Conservation (phyloP, 2,113 vertebrate species). For the Peromyscus polionotus region DNA sequence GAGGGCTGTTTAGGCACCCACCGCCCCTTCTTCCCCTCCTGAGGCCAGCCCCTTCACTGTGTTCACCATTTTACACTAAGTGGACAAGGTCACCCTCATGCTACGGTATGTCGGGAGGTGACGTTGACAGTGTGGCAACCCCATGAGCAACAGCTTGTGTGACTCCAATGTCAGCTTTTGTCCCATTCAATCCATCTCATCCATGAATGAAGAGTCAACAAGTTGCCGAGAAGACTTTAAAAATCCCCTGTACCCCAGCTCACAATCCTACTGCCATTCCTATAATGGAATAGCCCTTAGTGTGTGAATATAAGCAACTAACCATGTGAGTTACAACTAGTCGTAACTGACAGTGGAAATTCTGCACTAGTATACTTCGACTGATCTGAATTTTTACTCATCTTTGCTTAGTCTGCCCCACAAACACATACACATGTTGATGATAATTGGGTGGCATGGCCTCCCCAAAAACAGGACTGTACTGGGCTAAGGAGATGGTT, state of each 20-base stretch:
- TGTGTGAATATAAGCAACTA: neutral
- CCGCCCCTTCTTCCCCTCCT: neutral
- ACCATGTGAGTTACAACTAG: neutral
- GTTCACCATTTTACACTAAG: rapidly evolving
- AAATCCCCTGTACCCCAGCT: neutral
- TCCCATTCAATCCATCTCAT: neutral
- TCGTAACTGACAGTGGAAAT: rapidly evolving
- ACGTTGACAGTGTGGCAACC: neutral
- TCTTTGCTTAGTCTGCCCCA: neutral
- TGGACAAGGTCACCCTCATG: rapidly evolving
- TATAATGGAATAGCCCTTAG: neutral
- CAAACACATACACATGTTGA: neutral
- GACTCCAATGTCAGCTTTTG: neutral
- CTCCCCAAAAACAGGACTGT: neutral
- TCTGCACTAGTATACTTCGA: neutral
- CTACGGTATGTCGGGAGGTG: neutral
- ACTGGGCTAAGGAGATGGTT: neutral
- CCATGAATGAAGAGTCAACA: neutral
- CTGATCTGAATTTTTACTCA: neutral
- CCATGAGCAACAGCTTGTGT: too few species aligned
- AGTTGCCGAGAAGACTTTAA: neutral
- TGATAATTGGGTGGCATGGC: neutral
- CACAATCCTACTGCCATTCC: neutral
- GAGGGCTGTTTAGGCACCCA: rapidly evolving
- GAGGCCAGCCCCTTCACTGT: neutral